These are phyloP conservation scores for Notiomystis cincta DNA, from an alignment of 2,113 vertebrate species.

Conservation along the genomic window DNA sequence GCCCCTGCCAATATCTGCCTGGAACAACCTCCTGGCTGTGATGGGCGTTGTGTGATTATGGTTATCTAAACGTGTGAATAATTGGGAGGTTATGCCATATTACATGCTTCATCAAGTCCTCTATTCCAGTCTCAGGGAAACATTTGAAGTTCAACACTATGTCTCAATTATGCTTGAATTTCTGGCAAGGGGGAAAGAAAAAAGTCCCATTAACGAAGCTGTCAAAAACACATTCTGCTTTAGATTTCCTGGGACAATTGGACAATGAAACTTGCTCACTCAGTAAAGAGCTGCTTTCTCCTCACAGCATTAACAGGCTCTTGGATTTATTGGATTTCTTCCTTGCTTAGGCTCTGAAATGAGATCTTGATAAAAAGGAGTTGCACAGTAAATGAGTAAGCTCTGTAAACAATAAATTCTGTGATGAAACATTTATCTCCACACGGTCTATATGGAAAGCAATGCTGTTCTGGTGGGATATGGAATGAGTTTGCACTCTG, in stretches of 20 bases:
- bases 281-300: slow-evolving; percentile 56
- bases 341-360: background rate
- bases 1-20: slow-evolving; percentile 68
- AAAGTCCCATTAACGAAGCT: slow-evolving; percentile 63
- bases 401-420: slow-evolving; percentile 5
- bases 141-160: slow-evolving; percentile 68
- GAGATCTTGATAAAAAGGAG: slow-evolving; percentile 23
- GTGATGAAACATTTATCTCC: background rate
- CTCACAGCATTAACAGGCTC: background rate
- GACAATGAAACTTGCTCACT: slow-evolving; percentile 55
- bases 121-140: slow-evolving; percentile 67
- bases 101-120: slow-evolving; percentile 71
- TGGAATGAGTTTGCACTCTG: background rate
- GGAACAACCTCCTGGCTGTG: slow-evolving; percentile 49
- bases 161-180: slow-evolving; percentile 73
- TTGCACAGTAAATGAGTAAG: background rate
- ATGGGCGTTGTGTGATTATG: slow-evolving; percentile 64
- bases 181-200: slow-evolving; percentile 35
- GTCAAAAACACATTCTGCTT: slow-evolving; percentile 66
- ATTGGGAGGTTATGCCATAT: slow-evolving; percentile 72
- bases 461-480: background rate
- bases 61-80: slow-evolving; percentile 74
- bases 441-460: background rate
- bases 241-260: slow-evolving; percentile 68
- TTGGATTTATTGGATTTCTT: slow-evolving; percentile 25